Conservation (phyloP, 2,797 vertebrate species). For the Calcarius lapponicus region DNA sequence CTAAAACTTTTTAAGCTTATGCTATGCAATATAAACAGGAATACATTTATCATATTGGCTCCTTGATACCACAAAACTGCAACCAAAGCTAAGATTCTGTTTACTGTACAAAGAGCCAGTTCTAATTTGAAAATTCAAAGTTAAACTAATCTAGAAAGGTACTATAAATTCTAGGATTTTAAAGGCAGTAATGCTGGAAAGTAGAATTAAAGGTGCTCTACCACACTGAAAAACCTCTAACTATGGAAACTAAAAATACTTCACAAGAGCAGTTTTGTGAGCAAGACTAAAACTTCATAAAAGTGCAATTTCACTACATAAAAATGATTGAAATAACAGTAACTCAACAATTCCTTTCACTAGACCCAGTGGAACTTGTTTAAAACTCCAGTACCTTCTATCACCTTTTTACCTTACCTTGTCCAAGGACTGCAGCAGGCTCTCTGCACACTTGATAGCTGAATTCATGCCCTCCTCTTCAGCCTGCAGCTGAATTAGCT, state of each 20-base stretch:
- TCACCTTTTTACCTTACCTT: constrained; percentile 58
- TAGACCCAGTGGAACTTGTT: neutral
- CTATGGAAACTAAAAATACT: neutral
- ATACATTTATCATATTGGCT: neutral
- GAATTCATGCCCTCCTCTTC: constrained; percentile 78
- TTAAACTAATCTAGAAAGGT: neutral
- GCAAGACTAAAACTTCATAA: neutral
- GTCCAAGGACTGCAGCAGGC: constrained; percentile 71
- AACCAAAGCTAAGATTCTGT: neutral
- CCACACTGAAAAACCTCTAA: neutral
- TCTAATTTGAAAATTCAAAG: neutral
- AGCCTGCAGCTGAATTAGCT: constrained; percentile 82
- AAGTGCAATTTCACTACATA: neutral
- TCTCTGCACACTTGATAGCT: constrained; percentile 81
- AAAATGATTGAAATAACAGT: neutral
- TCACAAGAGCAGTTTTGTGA: neutral
- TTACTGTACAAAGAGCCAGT: neutral
- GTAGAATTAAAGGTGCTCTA: neutral
- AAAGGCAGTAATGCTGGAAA: neutral
- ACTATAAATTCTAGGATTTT: neutral
- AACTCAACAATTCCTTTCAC: neutral
- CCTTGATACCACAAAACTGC: neutral
- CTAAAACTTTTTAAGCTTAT: neutral
- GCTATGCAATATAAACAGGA: neutral
- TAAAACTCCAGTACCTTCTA: neutral